Base-by-base conservation (phyloP, 2,888 invertebrate genomes). In the Leptothorax acervorum region DNA sequence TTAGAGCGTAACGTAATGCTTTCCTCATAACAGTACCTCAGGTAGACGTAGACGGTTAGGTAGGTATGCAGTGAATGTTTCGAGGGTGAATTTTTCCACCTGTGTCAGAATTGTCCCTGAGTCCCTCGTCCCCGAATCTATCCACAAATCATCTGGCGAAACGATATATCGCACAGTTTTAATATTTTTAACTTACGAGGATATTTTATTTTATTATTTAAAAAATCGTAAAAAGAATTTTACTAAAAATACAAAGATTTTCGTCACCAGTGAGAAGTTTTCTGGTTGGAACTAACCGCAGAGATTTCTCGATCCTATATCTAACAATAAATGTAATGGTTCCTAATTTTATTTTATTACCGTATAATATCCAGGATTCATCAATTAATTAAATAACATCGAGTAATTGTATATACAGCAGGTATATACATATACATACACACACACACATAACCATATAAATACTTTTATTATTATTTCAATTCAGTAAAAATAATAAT, bases 21-120 rank as follows among this genome's bases (percentile, higher is more conserved):
- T 51, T 71, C 2, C 15, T 4, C 28, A 73, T 86, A 87, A 90
- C 85, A 87, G 86, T 89, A 86, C 78, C 79, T 63, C 88, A 88
- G 88, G 85, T 88, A 89, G 86, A 86, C 75, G 85, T 88, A 89
- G 86, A 86, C 75, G 88, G 87, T 88, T 89, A 90, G 87, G 86
- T 91, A 90, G 85, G 84, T 11, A 35, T 35, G 6, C 84, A 78
- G 83, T 23, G 23, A 89, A 89, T 83, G 82, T 87, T 81, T 28
- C 39, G 15, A 85, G 79, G 85, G 35, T 85, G 45, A 78, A 55
- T 70, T 65, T 65, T 75, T 73, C 82, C 84, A 87, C 87, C 86
- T 89, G 74, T 89, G 74, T 62, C 85, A 91, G 81, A 66, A 84
- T 85, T 11, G 35, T 35, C 35, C 23, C 23, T 35, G 6, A 35